Evolutionary conservation across 2,113 vertebrate species (phyloP), one percentile per base, ranked within the genome.

Genomic region (Rana temporaria): DNA sequence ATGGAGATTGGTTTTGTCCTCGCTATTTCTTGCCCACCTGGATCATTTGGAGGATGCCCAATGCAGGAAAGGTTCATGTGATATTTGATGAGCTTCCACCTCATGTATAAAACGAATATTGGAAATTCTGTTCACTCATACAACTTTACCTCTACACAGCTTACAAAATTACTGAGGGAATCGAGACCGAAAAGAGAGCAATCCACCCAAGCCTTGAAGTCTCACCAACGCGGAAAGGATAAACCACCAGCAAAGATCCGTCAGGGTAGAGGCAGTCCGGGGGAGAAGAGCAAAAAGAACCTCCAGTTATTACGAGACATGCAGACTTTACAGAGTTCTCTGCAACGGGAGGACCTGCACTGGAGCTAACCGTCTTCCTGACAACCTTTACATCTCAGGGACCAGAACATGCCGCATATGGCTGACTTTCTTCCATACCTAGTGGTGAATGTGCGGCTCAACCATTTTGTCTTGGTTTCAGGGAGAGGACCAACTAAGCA

Each of bases 301-400:
- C 94, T 98, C 78, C 92, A 90, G 85, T 88, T 99, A 88, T 84
- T 99, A 85, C 94, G 92, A 84, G 97, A 99, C 78, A 97, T 99
- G 98, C 96, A 95, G 84, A 94, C 92, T 80, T 93, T 99, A 87
- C 96, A 97, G 92, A 96, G 88, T 19, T 98, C 96, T 0, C 89
- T 99, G 26, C 91, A 90, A 85, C 93, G 88, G 87, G 93, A 92
- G 52, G 91, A 87, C 74, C 55, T 91, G 81, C 89, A 86, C 87
- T 95, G 94, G 94, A 92, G 92, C 85, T 93, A 90, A 88, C 93
- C 88, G 93, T 14, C 12, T n/a, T 4, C 11, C 15, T 6, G 1
- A 32, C 0, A 24, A 18, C 18, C 30, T 22, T 20, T 3, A 64
- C 22, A 12, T 22, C 69, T 73, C 59, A 56, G 68, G 68, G 79